Conservation (phyloP, 2,113 vertebrate species). For the Clarias batrachus region DNA sequence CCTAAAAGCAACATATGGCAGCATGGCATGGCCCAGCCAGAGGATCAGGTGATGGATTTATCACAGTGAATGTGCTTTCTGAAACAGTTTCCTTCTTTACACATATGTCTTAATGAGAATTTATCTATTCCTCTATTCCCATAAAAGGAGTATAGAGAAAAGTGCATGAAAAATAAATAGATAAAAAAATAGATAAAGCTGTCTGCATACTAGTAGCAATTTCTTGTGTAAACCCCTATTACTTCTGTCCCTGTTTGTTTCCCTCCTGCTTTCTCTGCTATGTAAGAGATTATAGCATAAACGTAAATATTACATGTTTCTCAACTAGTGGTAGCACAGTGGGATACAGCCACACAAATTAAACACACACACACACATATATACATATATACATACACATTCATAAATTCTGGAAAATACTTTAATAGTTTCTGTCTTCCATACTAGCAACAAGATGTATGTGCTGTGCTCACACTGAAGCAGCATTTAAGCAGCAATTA, state of each 20-base stretch:
- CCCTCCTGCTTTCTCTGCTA: neutral
- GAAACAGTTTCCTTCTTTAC: neutral
- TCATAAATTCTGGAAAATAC: slow-evolving; percentile 73
- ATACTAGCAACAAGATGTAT: slow-evolving; percentile 65
- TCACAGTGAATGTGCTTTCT: neutral
- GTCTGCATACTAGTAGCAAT: neutral
- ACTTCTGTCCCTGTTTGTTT: neutral
- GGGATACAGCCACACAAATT: slow-evolving; percentile 75
- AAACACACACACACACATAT: slow-evolving; percentile 63
- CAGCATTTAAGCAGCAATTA: slow-evolving; percentile 74
- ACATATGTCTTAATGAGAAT: slow-evolving; percentile 21
- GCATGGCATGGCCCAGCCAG: neutral
- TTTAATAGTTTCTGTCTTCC: slow-evolving; percentile 74
- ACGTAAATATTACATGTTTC: slow-evolving; percentile 56
- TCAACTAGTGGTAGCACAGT: slow-evolving; percentile 73
- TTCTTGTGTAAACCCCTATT: neutral
- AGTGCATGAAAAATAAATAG: slow-evolving; percentile 59
- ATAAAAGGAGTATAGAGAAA: slow-evolving; percentile 67
- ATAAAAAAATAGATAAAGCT: neutral
- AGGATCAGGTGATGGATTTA: neutral
- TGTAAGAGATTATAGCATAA: neutral
- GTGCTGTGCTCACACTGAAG: slow-evolving; percentile 65
- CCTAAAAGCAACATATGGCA: neutral
- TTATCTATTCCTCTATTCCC: slow-evolving; percentile 56
- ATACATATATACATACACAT: slow-evolving; percentile 60